Percentiles rank a stretch among this genome's conserved stretches.
phyloP scores from a whole-genome alignment of 2,797 vertebrate species.

The Antrozous pallidus region DNA sequence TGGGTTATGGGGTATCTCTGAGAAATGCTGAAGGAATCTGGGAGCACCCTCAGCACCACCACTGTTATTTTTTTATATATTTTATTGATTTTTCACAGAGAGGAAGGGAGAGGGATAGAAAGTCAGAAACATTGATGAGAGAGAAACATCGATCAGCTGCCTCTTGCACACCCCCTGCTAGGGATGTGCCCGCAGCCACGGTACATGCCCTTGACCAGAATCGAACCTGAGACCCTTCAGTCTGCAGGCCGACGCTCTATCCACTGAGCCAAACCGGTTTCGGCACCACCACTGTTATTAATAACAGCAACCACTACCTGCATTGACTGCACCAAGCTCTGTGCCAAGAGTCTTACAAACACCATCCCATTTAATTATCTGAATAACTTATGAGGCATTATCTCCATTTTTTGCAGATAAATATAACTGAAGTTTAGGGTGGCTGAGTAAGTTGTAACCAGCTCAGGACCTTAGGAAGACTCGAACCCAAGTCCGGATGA shows the following conservation, averaged over 20 bases:
- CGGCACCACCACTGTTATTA: background rate
- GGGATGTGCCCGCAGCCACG: too few relatives aligned
- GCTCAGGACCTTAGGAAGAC: background rate
- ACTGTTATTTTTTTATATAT: too few relatives aligned
- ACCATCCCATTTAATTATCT: background rate
- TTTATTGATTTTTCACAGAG: too few relatives aligned
- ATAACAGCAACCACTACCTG: background rate
- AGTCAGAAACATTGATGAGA: too few relatives aligned
- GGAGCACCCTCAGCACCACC: background rate
- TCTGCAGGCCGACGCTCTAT: too few relatives aligned
- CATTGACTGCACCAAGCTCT: background rate
- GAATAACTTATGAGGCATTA: background rate
- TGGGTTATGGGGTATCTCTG: background rate
- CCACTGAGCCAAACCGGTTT: too few relatives aligned
- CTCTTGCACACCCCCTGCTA: too few relatives aligned
- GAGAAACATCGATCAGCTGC: background rate
- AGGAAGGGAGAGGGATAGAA: too few relatives aligned
- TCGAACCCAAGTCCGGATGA: background rate
- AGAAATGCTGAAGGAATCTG: background rate
- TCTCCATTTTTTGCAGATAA: conserved; percentile 22
- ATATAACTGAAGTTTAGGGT: background rate
- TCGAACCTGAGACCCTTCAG: too few relatives aligned
- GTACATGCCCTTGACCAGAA: too few relatives aligned
- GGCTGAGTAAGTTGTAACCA: background rate
- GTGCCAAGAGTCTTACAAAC: background rate